A percentile compares a stretch with the other conserved stretches of the same genome.
These are phyloP conservation scores for Apodemus agrarius DNA, from an alignment of 2,797 vertebrate species.

Conservation along the genomic window DNA sequence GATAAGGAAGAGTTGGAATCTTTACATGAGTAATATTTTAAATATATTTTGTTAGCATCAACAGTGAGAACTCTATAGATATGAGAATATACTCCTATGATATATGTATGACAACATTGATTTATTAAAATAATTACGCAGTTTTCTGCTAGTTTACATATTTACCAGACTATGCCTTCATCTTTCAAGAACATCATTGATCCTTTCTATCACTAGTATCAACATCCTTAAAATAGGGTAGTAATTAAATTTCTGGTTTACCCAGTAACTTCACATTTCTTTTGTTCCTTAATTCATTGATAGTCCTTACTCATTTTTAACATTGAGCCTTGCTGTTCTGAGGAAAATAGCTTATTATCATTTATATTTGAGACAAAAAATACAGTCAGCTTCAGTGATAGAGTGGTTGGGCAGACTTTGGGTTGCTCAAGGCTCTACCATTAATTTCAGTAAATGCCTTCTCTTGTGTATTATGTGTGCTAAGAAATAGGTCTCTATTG, in stretches of 20 bases:
- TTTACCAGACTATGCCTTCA: background rate
- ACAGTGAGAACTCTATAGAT: background rate
- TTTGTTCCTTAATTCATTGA: background rate
- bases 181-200: background rate
- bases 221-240: background rate
- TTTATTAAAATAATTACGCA: background rate
- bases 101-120: background rate
- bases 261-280: background rate
- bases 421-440: background rate
- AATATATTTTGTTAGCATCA: background rate
- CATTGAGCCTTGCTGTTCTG: background rate
- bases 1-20: background rate
- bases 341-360: background rate
- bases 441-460: background rate
- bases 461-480: background rate
- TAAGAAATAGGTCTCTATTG: background rate
- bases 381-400: background rate
- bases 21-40: background rate
- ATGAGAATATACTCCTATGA: fast-evolving
- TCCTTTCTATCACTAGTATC: background rate
- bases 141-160: background rate
- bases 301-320: background rate
- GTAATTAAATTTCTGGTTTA: background rate
- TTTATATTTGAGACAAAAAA: background rate
- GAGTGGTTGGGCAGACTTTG: background rate